phyloP scores from a whole-genome alignment of 2,113 vertebrate species.

The Nanorana parkeri region DNA sequence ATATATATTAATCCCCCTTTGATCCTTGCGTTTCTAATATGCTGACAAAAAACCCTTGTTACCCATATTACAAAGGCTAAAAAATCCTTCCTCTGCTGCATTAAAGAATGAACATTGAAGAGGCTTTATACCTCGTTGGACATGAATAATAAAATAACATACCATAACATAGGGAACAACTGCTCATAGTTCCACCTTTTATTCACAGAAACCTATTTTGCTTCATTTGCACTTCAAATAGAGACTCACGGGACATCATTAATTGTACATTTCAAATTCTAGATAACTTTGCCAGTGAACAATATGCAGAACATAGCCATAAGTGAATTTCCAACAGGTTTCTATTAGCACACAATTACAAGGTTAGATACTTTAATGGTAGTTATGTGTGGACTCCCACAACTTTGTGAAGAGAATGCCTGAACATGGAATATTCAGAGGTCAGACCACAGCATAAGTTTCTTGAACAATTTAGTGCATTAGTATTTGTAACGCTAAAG shows the following conservation, averaged over 20 bases:
- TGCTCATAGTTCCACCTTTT: slow-evolving; percentile 38
- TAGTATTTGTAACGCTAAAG: too few species aligned
- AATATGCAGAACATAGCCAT: slow-evolving; percentile 8
- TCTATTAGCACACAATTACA: slow-evolving; percentile 23
- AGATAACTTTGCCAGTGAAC: slow-evolving; percentile 16
- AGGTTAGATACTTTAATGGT: background rate
- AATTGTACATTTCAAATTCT: slow-evolving; percentile 25
- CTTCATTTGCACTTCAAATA: slow-evolving; percentile 47
- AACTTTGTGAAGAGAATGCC: background rate
- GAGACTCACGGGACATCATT: slow-evolving; percentile 42
- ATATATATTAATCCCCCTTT: slow-evolving; percentile 8
- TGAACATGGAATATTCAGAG: background rate
- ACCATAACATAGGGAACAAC: slow-evolving; percentile 1
- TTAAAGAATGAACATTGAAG: slow-evolving; percentile 4
- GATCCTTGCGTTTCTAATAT: slow-evolving; percentile 14
- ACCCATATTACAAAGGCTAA: slow-evolving; percentile 11
- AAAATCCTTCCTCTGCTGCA: background rate
- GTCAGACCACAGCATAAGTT: background rate
- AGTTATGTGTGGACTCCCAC: background rate
- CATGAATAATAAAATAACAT: slow-evolving; percentile 53
- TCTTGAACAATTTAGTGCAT: too few species aligned
- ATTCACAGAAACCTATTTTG: slow-evolving; percentile 13
- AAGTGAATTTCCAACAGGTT: slow-evolving; percentile 34
- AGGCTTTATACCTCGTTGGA: slow-evolving; percentile 2
- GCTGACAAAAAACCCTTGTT: slow-evolving; percentile 5